Percentiles rank a stretch among this genome's conserved stretches.
phyloP scores from a whole-genome alignment of 2,113 vertebrate genomes.

The Notothenia coriiceps region DNA sequence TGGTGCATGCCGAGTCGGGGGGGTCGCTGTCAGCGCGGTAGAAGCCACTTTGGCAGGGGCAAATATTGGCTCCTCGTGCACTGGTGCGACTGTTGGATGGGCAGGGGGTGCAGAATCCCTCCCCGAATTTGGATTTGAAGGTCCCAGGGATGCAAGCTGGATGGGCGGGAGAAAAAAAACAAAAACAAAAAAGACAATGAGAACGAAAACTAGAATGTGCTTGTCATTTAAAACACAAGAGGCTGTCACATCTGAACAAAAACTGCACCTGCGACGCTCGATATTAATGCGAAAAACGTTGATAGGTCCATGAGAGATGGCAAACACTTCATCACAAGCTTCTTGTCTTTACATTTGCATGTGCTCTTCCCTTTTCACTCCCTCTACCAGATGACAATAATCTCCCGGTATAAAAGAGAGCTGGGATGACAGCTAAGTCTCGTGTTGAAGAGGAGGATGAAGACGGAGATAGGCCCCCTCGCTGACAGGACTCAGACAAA shows the following conservation, averaged over 20 bases:
- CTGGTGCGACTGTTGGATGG: conserved; percentile 93
- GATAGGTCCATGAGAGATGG: conserved; percentile 24
- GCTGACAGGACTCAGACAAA: conserved; percentile 79
- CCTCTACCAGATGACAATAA: conserved; percentile 67
- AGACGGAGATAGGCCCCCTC: conserved; percentile 64
- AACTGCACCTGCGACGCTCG: conserved; percentile 20
- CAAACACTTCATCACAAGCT: conserved; percentile 38
- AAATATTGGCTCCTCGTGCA: conserved; percentile 89
- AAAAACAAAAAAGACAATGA: conserved; percentile 36
- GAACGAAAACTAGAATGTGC: conserved; percentile 24
- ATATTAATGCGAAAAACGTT: conserved; percentile 35
- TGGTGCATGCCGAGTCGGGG: conserved; percentile 93
- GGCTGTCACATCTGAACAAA: conserved; percentile 59
- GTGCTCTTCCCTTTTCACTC: conserved; percentile 52
- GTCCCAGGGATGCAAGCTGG: conserved; percentile 91
- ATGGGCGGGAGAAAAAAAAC: conserved; percentile 22
- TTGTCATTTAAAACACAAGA: conserved; percentile 53
- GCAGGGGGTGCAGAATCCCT: conserved; percentile 91
- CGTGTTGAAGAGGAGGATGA: conserved; percentile 63
- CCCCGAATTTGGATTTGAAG: conserved; percentile 96
- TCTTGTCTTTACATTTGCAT: conserved; percentile 72
- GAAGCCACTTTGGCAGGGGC: conserved; percentile 92
- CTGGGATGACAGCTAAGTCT: conserved; percentile 65
- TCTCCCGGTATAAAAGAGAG: conserved; percentile 55
- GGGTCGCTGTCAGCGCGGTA: conserved; percentile 93